Evolutionary conservation across 2,113 vertebrate genomes (phyloP).

Genomic region (Paraplagusia blochii): DNA sequence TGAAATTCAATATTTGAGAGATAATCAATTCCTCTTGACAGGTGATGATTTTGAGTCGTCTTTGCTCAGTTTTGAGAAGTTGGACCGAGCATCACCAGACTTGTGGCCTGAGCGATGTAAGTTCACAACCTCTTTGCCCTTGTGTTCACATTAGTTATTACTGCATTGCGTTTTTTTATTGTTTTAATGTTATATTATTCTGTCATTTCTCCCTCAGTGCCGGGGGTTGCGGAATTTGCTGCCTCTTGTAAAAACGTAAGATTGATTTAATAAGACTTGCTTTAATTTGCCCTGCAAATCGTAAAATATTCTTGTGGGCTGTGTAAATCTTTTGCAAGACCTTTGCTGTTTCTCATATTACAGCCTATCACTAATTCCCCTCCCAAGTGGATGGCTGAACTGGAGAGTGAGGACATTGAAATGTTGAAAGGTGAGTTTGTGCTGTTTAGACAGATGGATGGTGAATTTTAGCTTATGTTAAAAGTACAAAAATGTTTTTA

Average conservation of each 20-base stretch:
- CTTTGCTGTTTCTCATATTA: conserved; percentile 39
- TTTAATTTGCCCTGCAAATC: conserved; percentile 15
- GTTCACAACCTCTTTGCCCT: conserved; percentile 37
- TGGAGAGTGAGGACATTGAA: conserved; percentile 96
- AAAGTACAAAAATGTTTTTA: too few species aligned
- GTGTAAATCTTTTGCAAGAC: conserved; percentile 8
- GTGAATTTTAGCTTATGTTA: background rate
- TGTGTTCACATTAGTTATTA: background rate
- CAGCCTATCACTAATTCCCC: conserved; percentile 95
- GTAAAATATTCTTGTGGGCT: background rate
- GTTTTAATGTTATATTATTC: conserved; percentile 11
- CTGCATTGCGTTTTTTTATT: conserved; percentile 1
- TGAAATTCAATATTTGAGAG: too few species aligned
- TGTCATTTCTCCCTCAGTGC: conserved; percentile 76
- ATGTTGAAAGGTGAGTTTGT: conserved; percentile 90
- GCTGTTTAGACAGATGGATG: background rate
- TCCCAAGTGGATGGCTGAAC: conserved; percentile 98
- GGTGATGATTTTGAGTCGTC: conserved; percentile 90
- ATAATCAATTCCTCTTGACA: conserved; percentile 38
- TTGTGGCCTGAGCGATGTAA: conserved; percentile 96
- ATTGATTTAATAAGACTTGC: conserved; percentile 28
- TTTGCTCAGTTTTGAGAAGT: conserved; percentile 93
- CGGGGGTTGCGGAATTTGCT: conserved; percentile 97
- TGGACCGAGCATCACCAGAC: conserved; percentile 95
- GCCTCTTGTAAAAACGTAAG: conserved; percentile 98